These are phyloP conservation scores for Trissolcus brochymenae DNA, from an alignment of 2,888 invertebrate genomes.

Conservation along the genomic window DNA sequence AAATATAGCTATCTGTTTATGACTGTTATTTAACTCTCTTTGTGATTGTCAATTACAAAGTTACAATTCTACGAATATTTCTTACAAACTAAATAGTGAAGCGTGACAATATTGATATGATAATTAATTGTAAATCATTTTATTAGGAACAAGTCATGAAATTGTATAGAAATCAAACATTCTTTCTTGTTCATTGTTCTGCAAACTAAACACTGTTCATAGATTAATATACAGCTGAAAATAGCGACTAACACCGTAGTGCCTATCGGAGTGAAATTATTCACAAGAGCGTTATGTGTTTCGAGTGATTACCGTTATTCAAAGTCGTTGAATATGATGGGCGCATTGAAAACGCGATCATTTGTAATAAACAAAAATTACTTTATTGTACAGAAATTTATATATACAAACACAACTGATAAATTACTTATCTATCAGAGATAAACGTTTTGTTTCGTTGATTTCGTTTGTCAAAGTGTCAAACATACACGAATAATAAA, in stretches of 20 bases:
- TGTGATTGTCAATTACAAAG: too few relatives aligned
- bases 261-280: neutral
- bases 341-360: too few relatives aligned
- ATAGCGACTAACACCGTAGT: conserved; percentile 7
- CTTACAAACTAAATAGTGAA: too few relatives aligned
- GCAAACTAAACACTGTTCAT: neutral
- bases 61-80: too few relatives aligned
- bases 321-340: neutral
- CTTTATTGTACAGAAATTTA: conserved; percentile 22
- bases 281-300: neutral
- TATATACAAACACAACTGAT: conserved; percentile 9
- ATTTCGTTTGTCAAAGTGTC: neutral
- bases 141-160: too few relatives aligned
- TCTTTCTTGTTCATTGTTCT: conserved; percentile 2
- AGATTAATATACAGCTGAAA: neutral
- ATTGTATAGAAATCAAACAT: neutral
- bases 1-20: too few relatives aligned
- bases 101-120: too few relatives aligned
- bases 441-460: conserved; percentile 6
- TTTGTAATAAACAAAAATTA: conserved; percentile 1
- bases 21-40: too few relatives aligned
- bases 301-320: neutral
- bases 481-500: conserved; percentile 1
- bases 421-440: neutral
- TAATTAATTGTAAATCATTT: too few relatives aligned